Base-by-base conservation (phyloP, 2,113 vertebrate genomes). In the Hymenochirus boettgeri region DNA sequence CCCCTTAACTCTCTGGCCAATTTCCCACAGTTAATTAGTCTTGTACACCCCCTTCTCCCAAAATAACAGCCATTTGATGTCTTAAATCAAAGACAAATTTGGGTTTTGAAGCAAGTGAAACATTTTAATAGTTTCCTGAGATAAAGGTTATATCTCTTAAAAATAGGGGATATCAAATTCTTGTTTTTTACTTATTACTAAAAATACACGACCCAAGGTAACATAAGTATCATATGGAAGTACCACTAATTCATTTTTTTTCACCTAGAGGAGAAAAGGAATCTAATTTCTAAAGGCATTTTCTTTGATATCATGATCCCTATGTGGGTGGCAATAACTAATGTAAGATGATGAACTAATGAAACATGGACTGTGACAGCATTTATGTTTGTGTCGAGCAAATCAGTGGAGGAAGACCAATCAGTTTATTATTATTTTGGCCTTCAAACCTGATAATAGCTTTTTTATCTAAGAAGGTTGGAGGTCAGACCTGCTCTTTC, bases 401-500 rank as follows among this genome's bases (percentile, higher is more conserved):
- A 50, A 46, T 23, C 19, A 29, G 29, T 57, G 31, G 13, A 65
- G 63, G 54, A 57, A 57, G 29, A 65, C 27, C 53, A 35, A 39
- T 56, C 54, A 47, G 42, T 57, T 33, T 46, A 50, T 57, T 65
- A 65, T 57, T 47, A 57, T 65, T 31, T 23, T 26, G 53, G 47
- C 6, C 25, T 42, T 57, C 48, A 23, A 50, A 31, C 33, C 24
- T 53, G 48, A 60, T 21, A 60, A 60, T n/a, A 60, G 33, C 21
- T 23, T 33, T 53, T 3, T 58, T 60, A 67, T 13, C 33, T 51
- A 11, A 9, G 24, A 45, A 23, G 57, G 65, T 60, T 50, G 33
- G 31, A 69, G 65, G 65, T 69, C 55, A 69, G 60, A 69, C 31
- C 37, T 22, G 31, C 45, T 69, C 47, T 27, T 23, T 53, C n/a